phyloP scores from a whole-genome alignment of 1,140 invertebrate genomes.

The Brachystomella parvula region DNA sequence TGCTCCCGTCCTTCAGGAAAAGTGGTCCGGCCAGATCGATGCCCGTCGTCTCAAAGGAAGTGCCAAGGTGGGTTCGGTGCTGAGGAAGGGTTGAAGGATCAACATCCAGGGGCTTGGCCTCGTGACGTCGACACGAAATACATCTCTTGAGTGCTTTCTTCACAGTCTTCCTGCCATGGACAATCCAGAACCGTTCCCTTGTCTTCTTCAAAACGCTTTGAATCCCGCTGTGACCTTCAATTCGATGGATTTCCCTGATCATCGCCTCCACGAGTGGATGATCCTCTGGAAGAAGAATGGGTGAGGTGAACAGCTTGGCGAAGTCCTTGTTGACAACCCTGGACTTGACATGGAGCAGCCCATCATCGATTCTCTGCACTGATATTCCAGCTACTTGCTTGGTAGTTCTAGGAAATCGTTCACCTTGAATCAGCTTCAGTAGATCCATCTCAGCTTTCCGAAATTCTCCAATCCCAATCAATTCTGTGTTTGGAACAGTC shows the following conservation, averaged over 20 bases:
- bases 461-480: neutral
- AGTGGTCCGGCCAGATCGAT: constrained; percentile 38
- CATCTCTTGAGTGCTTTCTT: constrained; percentile 14
- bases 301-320: constrained; percentile 1
- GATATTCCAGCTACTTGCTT: neutral
- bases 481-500: neutral
- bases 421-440: neutral
- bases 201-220: neutral
- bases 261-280: neutral
- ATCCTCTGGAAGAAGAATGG: constrained; percentile 10
- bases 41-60: constrained; percentile 26
- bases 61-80: constrained; percentile 16
- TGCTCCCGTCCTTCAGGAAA: constrained; percentile 26
- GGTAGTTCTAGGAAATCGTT: neutral
- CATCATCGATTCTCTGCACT: neutral
- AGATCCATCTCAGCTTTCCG: neutral
- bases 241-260: neutral
- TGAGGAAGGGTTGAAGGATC: constrained; percentile 24
- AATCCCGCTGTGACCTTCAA: neutral
- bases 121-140: constrained; percentile 18
- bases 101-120: neutral
- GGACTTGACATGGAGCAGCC: neutral
- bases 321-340: neutral
- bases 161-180: constrained; percentile 12
- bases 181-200: constrained; percentile 12